A percentile compares a stretch with the other conserved stretches of the same genome.
phyloP scores from a whole-genome alignment of 2,888 invertebrate genomes.

The Coenonympha glycerion region DNA sequence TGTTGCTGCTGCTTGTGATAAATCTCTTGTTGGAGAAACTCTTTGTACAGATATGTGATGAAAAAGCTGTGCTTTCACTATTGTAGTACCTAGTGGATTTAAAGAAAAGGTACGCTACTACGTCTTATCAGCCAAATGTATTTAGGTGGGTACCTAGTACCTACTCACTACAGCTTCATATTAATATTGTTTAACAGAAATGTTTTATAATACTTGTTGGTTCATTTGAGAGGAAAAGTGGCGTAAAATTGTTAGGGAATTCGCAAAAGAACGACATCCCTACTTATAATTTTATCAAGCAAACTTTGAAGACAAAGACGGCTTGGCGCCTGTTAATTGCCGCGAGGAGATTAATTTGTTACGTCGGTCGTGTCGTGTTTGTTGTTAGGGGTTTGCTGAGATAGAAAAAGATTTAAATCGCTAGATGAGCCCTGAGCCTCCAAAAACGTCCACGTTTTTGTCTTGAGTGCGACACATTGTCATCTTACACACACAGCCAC shows the following conservation, averaged over 20 bases:
- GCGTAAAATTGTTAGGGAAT: slow-evolving; percentile 3
- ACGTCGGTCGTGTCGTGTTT: neutral
- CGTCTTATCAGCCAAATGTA: neutral
- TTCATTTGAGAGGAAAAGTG: neutral
- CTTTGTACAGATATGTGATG: slow-evolving; percentile 26
- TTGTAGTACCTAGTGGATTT: slow-evolving; percentile 17
- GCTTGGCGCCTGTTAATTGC: neutral
- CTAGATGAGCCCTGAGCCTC: too few species aligned
- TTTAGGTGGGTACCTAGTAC: neutral
- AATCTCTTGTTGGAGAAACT: slow-evolving; percentile 26
- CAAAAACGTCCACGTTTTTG: too few species aligned
- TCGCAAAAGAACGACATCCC: neutral
- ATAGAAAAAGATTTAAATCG: too few species aligned
- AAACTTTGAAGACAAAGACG: slow-evolving; percentile 2
- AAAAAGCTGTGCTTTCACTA: slow-evolving; percentile 21
- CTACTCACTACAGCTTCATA: too few species aligned
- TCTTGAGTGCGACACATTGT: too few species aligned
- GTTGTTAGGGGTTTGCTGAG: neutral
- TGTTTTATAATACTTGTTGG: too few species aligned
- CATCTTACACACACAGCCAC: too few species aligned
- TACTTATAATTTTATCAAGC: neutral
- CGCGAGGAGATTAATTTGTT: slow-evolving; percentile 4
- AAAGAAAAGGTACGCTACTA: neutral
- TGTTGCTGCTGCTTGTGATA: slow-evolving; percentile 28
- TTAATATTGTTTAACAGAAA: too few species aligned